These are phyloP conservation scores for Aurelia coerulea DNA, from an alignment of 30 jellyfish, hydroid and myxozoan genomes.

Conservation along the genomic window DNA sequence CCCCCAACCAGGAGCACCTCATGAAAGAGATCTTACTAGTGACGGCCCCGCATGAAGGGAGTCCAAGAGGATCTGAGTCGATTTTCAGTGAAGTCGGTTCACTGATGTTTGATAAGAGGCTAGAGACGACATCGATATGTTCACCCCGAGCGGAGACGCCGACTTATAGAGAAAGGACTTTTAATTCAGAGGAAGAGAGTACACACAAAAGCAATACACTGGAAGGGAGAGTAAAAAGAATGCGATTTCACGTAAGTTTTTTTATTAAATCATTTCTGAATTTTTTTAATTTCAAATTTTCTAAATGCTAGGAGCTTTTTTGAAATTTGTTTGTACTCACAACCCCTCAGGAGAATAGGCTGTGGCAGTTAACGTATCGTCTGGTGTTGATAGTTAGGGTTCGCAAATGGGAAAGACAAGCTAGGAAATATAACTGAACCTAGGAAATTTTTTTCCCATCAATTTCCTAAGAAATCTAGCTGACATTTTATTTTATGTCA, in stretches of 20 bases:
- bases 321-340: too few relatives aligned
- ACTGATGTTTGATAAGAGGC: constrained; percentile 80
- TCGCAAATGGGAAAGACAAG: too few relatives aligned
- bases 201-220: constrained; percentile 33
- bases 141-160: constrained; percentile 98
- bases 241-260: constrained; percentile 84
- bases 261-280: background rate
- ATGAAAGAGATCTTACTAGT: constrained; percentile 92
- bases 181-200: constrained; percentile 43
- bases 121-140: constrained; percentile 71
- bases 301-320: too few relatives aligned
- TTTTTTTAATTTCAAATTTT: too few relatives aligned
- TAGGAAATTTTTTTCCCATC: too few relatives aligned
- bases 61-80: constrained; percentile 82
- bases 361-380: too few relatives aligned
- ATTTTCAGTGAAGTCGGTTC: constrained; percentile 97
- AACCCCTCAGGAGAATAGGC: too few relatives aligned
- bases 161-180: constrained; percentile 41
- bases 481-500: too few relatives aligned
- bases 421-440: too few relatives aligned
- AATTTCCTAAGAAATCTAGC: too few relatives aligned
- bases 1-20: constrained; percentile 79
- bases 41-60: constrained; percentile 89
- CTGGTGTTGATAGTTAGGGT: too few relatives aligned
- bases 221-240: constrained; percentile 75